Evolutionary conservation across 2,113 vertebrate species (phyloP).

Genomic region (Acinonyx jubatus): DNA sequence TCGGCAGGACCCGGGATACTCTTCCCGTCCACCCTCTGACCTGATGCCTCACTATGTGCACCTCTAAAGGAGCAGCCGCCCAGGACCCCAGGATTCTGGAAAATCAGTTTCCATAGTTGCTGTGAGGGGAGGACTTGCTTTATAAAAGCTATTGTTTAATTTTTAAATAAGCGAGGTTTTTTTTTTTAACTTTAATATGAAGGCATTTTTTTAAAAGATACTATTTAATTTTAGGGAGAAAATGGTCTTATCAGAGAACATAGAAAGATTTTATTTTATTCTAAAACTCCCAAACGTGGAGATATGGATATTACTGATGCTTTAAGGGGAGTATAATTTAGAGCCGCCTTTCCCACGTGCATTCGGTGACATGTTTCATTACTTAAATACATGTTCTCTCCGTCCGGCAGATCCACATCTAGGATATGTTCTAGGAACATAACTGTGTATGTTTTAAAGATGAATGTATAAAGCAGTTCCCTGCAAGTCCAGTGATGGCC

Average conservation of each 20-base stretch:
- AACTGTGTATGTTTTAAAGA: neutral
- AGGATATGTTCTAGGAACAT: neutral
- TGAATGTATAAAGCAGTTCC: fast-evolving
- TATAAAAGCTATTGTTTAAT: neutral
- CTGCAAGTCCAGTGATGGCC: neutral
- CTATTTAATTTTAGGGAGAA: neutral
- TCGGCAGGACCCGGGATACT: too few relatives aligned
- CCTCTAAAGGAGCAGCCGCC: fast-evolving
- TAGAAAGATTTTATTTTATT: neutral
- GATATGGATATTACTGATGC: fast-evolving
- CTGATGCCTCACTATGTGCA: fast-evolving
- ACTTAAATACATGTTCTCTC: neutral
- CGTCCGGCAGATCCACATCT: neutral
- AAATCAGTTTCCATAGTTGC: neutral
- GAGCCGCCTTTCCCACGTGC: neutral
- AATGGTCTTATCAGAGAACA: neutral
- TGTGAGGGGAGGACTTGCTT: neutral
- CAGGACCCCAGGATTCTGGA: neutral
- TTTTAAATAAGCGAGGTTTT: neutral
- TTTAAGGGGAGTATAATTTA: neutral
- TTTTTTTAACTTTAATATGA: neutral
- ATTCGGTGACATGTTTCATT: neutral
- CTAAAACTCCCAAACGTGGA: neutral
- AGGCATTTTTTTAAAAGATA: neutral
- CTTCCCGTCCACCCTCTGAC: neutral